Evolutionary conservation across 2,888 invertebrate genomes (phyloP), one percentile per base, ranked within the genome.

Genomic region (Cartodere bifasciata): DNA sequence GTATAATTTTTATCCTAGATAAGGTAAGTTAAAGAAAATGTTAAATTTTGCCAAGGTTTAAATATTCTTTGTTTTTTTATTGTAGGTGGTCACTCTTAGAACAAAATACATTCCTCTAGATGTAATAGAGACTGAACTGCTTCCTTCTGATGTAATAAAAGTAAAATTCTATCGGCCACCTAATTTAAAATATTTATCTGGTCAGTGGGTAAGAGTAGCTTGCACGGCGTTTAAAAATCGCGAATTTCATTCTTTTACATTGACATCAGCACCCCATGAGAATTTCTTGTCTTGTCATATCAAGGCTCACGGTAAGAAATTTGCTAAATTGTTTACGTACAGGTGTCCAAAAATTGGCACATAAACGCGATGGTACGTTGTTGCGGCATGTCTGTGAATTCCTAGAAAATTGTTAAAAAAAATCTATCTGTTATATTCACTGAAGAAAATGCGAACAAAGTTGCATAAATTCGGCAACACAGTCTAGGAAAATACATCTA

Each of bases 251-350:
- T 91, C 92, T 9, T 91, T 95, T 57, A 94, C 94, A 0, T 59
- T 95, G 29, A 94, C 94, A 1, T 94, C 92, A 7, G 91, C 92
- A 0, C 94, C 94, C 0, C 94, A 95, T 50, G 91, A 94, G 58
- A 90, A 91, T 58, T 88, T 78, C 57, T 67, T 95, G 7, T 90
- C 91, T 3, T 87, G 92, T 49, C 94, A 94, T 55, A 94, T 95
- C 42, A 95, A 94, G 55, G 79, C 78, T 1, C 76, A 78, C 51
- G 81, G 56, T 56, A 41, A 41, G 35, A 29, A 32, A 7, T n/a
- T n/a, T n/a, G n/a, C n/a, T n/a, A n/a, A n/a, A n/a, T n/a, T n/a
- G n/a, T n/a, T n/a, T n/a, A n/a, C n/a, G n/a, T n/a, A n/a, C n/a
- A n/a, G n/a, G n/a, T n/a, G n/a, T n/a, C n/a, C n/a, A n/a, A n/a